These are phyloP conservation scores for Isotomurus palustris DNA, from an alignment of 2,888 invertebrate genomes.

Conservation along the genomic window DNA sequence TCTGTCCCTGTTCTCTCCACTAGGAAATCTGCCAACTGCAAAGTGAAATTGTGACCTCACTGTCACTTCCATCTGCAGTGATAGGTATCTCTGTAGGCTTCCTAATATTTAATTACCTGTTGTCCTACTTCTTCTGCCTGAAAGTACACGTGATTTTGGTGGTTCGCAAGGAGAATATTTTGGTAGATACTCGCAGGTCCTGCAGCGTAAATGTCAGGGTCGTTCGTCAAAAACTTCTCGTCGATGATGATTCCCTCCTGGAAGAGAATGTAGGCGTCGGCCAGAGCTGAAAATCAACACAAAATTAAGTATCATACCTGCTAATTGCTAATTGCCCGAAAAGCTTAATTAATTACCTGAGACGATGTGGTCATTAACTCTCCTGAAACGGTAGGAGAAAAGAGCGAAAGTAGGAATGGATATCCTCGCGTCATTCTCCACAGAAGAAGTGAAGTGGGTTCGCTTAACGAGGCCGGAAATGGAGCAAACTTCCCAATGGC, in stretches of 20 bases:
- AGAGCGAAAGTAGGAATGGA: slow-evolving; percentile 39
- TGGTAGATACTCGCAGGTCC: slow-evolving; percentile 64
- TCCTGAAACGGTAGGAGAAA: slow-evolving; percentile 29
- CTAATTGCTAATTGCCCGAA: not conserved
- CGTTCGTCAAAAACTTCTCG: slow-evolving; percentile 61
- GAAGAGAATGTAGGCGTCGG: slow-evolving; percentile 22
- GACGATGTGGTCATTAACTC: slow-evolving; percentile 40
- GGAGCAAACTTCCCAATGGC: slow-evolving; percentile 33
- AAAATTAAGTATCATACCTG: not conserved
- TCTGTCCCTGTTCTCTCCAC: slow-evolving; percentile 12
- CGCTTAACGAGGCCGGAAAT: slow-evolving; percentile 34
- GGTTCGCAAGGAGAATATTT: slow-evolving; percentile 56
- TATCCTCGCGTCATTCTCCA: slow-evolving; percentile 18
- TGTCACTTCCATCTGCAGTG: not conserved
- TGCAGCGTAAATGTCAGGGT: slow-evolving; percentile 61
- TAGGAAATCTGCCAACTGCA: slow-evolving; percentile 19
- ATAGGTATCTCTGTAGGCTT: slow-evolving; percentile 26
- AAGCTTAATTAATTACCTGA: slow-evolving; percentile 47
- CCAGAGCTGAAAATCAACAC: slow-evolving; percentile 16
- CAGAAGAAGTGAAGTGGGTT: slow-evolving; percentile 26
- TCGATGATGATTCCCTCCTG: slow-evolving; percentile 62
- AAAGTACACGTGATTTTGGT: slow-evolving; percentile 57
- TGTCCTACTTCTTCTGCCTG: slow-evolving; percentile 62
- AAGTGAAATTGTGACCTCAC: not conserved
- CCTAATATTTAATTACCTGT: no score